Base-by-base conservation (phyloP, 2,888 invertebrate species). In the Drosophila fulvimacula region DNA sequence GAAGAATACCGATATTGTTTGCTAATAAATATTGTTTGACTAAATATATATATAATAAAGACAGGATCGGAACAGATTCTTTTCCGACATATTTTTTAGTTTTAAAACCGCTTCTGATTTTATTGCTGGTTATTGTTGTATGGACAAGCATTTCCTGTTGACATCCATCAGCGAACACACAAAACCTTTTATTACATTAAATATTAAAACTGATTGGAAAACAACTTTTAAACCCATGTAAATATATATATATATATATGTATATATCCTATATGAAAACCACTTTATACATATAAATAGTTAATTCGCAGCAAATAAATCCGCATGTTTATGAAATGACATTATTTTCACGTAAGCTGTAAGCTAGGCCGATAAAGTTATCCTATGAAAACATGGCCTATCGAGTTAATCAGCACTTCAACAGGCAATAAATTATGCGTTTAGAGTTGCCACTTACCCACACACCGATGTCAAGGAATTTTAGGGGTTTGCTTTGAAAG, bases 401-500 rank as follows among this genome's bases (percentile, higher is more conserved):
- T 81, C 60, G 58, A 62, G 52, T 69, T 69, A 70, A 81, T 81
- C 84, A 65, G 70, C 71, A 60, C 73, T 81, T 73, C 76, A 81
- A 48, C 69, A 65, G 64, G 21, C 75, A 56, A 71, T 62, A 75
- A 67, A 66, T 66, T 60, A 63, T 66, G 60, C 44, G 75, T 24
- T 52, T 27, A 51, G 62, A 41, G 49, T 49, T 61, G 13, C 19
- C 32, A 58, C 41, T 11, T 17, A 39, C 34, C 44, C 39, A 30
- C 27, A 39, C 30, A 39, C 41, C 34, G n/a, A 56, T 63, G 27
- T 36, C 10, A 10, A 44, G 17, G n/a, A 36, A 21, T 44, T 52
- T 24, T 44, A n/a, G 34, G 49, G 41, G 5, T 49, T 64, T 17
- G 6, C 11, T 21, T 44, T 38, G 36, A 17, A 38, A 44, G 21